Evolutionary conservation across 2,113 vertebrate species (phyloP), one percentile per base, ranked within the genome.

Genomic region (Calypte anna): DNA sequence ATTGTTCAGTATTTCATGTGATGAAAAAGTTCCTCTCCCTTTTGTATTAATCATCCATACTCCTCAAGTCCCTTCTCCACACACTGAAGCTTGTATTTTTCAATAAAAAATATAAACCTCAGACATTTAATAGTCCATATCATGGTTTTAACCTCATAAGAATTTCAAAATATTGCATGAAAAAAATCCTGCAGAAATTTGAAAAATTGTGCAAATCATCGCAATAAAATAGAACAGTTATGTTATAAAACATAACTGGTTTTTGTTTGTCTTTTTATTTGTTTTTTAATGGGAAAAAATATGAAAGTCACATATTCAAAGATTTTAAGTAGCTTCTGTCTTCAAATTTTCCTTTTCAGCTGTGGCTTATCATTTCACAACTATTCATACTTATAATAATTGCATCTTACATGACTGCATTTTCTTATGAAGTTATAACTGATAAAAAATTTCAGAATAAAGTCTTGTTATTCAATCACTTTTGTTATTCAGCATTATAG

Each of bases 341-440:
- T 81, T 15, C 4, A 86, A 63, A 40, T 50, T 2, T 22, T 64
- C 55, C 9, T 57, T 14, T 16, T 33, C 4, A 72, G 6, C 7
- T 67, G 27, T 55, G 12, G 33, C 1, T 6, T 14, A 30, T 27
- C 3, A 40, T 30, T 57, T 82, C 7, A 67, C 51, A 95, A 63
- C 3, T 31, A n/a, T 36, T 74, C 2, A 13, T 59, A 19, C 6
- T 38, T 62, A 23, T 4, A 58, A 36, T 24, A 76, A 53, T 33
- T 46, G 2, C 10, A 54, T 5, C 3, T 24, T 27, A 15, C 2
- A 22, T 22, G 1, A 12, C 7, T 46, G 0, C 2, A 18, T 75
- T 91, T 61, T 72, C 8, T 31, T 21, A 25, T 30, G 6, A 57
- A 91, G 55, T 4, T 27, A 2, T 38, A 73, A 27, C 1, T 43